phyloP scores from a whole-genome alignment of 2,113 vertebrate genomes.

The Clarias magur region DNA sequence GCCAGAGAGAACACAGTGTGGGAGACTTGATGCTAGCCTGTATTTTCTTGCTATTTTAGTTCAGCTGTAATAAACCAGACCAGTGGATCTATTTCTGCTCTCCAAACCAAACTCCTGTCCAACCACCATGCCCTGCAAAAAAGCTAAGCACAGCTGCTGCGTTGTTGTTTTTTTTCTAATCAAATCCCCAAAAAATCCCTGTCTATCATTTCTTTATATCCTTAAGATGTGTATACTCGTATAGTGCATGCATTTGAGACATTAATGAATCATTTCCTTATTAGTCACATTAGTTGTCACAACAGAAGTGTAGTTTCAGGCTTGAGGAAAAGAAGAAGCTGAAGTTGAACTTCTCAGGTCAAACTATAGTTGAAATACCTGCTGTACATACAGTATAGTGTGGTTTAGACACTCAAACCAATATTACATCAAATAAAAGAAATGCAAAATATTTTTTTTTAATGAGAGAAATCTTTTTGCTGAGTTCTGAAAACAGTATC shows the following conservation, averaged over 20 bases:
- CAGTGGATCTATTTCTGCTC: slow-evolving; percentile 59
- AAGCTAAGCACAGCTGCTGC: neutral
- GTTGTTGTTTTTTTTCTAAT: neutral
- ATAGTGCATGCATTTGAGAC: neutral
- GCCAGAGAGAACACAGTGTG: slow-evolving; percentile 58
- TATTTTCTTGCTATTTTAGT: slow-evolving; percentile 72
- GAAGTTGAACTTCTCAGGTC: neutral
- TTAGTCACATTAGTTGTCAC: neutral
- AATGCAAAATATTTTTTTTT: neutral
- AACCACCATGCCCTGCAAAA: neutral
- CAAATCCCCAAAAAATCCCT: neutral
- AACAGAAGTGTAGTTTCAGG: neutral
- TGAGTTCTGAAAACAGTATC: neutral
- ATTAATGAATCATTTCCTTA: neutral
- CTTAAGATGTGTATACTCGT: neutral
- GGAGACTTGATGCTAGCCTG: slow-evolving; percentile 68
- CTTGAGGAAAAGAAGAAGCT: neutral
- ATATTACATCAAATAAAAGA: neutral
- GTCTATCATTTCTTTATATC: neutral
- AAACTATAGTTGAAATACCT: neutral
- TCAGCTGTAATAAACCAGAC: slow-evolving; percentile 57
- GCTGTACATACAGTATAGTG: neutral
- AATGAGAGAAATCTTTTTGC: neutral
- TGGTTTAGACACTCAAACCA: neutral
- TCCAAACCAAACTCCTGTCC: neutral